Base-by-base conservation (phyloP, 2,888 invertebrate species). In the Hypsopygia costalis region DNA sequence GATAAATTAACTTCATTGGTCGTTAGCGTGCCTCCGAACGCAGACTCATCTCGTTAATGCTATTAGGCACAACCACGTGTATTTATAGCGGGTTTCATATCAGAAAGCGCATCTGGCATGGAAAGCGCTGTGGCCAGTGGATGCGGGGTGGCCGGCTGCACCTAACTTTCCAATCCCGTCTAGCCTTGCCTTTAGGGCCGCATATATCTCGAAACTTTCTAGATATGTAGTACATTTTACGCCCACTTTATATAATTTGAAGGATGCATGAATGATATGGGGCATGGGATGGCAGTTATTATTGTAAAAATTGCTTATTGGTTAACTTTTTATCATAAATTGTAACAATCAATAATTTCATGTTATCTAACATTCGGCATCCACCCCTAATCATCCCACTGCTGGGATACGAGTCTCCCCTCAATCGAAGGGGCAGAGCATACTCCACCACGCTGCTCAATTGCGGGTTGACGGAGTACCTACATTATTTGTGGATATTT, bases 131-230 rank as follows among this genome's bases (percentile, higher is more conserved):
- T 44, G 51, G 47, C 51, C 59, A 61, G 66, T 50, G 58, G 53
- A 62, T 25, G 25, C n/a, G 25, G 25, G 25, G 25, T 25, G 25
- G 55, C 72, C 58, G 67, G 68, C 69, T 76, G 79, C 79, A 76
- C 72, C 75, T 53, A 73, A 74, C 86, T 87, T 87, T 87, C 86
- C 74, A 83, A 81, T 78, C 72, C 67, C 58, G 67, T 63, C 64
- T 64, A 66, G 62, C 60, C 54, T 55, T 49, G 55, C 59, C 55
- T 51, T 57, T 51, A 56, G 59, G 59, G 52, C 57, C 47, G 54
- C 57, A 65, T 80, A 68, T 66, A 73, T 78, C 65, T 69, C 58
- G 20, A n/a, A 65, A 71, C 81, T 82, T 81, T 82, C 81, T 81
- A 25, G 25, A 3, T 6, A 25, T 25, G 3, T 6, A 25, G 25